Conservation (phyloP, 1,140 invertebrate genomes). For the Listronotus oregonensis region DNA sequence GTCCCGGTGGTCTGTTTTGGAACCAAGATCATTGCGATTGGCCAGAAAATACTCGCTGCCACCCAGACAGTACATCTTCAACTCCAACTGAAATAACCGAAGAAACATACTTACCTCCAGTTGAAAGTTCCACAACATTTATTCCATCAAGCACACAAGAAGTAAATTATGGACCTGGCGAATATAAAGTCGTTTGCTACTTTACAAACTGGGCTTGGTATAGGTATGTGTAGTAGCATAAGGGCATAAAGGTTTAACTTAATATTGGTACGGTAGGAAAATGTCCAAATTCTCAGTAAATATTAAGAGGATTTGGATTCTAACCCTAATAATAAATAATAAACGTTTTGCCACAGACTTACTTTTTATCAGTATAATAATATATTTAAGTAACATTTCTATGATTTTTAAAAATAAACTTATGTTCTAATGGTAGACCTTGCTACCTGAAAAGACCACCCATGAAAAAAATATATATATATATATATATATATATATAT, state of each 20-base stretch:
- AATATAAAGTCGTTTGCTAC: slow-evolving; percentile 73
- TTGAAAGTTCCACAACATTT: slow-evolving; percentile 21
- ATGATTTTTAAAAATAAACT: too few species aligned
- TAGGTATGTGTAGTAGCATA: slow-evolving; percentile 53
- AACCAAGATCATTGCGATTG: slow-evolving; percentile 80
- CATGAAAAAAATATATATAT: too few species aligned
- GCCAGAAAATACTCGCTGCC: slow-evolving; percentile 72
- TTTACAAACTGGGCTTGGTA: slow-evolving; percentile 79
- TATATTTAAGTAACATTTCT: too few species aligned
- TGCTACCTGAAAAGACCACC: too few species aligned
- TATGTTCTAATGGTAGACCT: too few species aligned
- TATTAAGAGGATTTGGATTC: too few species aligned
- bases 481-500: too few species aligned
- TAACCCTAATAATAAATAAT: too few species aligned
- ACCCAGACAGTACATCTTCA: slow-evolving; percentile 47
- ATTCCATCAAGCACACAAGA: slow-evolving; percentile 10
- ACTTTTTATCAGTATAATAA: too few species aligned
- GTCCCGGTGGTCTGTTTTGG: slow-evolving; percentile 75
- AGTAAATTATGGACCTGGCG: background rate
- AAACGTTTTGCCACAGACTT: too few species aligned
- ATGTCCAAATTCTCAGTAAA: too few species aligned
- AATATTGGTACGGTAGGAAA: too few species aligned
- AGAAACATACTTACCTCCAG: slow-evolving; percentile 15
- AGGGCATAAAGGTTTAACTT: background rate
- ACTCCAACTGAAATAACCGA: slow-evolving; percentile 19